Evolutionary conservation across 2,888 invertebrate genomes (phyloP).

Genomic region (Drepana falcataria): DNA sequence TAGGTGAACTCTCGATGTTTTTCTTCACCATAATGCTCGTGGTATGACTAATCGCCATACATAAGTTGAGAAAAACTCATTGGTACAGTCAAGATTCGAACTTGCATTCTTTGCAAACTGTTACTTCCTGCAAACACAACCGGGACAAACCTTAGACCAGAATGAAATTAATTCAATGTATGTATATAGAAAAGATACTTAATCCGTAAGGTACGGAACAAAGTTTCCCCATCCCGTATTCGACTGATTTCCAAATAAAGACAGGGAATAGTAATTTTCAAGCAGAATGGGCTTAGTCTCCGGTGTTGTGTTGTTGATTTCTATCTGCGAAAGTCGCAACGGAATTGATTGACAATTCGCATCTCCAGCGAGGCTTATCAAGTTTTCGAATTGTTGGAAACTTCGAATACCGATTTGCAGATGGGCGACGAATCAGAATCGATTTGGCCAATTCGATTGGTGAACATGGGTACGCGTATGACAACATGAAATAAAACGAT

Average conservation of each 20-base stretch:
- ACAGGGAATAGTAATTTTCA: slow-evolving; percentile 2
- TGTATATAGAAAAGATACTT: background rate
- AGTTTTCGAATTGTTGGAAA: slow-evolving; percentile 25
- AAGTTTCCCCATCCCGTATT: slow-evolving; percentile 1
- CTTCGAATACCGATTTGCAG: slow-evolving; percentile 29
- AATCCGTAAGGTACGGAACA: slow-evolving; percentile 1
- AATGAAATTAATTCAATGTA: background rate
- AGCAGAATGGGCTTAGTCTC: slow-evolving; percentile 2
- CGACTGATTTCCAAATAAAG: background rate
- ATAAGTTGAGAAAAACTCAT: too few species aligned
- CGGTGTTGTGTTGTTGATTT: slow-evolving; percentile 22
- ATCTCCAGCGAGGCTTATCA: slow-evolving; percentile 17
- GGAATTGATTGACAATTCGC: slow-evolving; percentile 39
- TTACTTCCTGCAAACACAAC: background rate
- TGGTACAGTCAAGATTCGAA: too few species aligned
- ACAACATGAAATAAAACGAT: too few species aligned
- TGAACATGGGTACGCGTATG: too few species aligned
- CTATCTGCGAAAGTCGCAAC: slow-evolving; percentile 12
- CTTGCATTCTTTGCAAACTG: too few species aligned
- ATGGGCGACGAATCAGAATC: slow-evolving; percentile 15
- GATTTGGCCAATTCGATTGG: background rate
- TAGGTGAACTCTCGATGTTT: too few species aligned
- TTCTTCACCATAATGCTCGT: too few species aligned
- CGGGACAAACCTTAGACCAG: background rate
- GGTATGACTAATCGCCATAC: too few species aligned